Conservation (phyloP, 1,140 invertebrate species). For the Holcopasites calliopsidis region DNA sequence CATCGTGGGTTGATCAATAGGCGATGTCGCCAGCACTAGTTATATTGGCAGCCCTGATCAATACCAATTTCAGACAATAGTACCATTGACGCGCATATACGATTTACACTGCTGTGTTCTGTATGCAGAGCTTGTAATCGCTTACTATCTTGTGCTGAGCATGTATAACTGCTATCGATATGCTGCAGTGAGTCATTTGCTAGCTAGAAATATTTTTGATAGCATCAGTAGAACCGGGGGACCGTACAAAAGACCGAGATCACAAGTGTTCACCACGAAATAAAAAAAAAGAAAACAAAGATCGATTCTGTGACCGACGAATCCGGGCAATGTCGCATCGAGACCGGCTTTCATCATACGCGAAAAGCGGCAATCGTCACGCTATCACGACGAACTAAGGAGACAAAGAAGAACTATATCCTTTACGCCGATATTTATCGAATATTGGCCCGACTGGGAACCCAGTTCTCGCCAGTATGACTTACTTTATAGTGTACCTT, state of each 20-base stretch:
- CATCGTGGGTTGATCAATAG: neutral
- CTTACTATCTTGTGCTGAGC: neutral
- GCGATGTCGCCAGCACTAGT: neutral
- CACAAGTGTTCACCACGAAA: neutral
- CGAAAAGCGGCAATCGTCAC: slow-evolving; percentile 8
- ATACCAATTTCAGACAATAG: neutral
- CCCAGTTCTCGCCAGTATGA: slow-evolving; percentile 76
- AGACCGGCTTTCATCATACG: neutral
- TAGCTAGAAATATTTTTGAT: too few species aligned
- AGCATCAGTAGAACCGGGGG: too few species aligned
- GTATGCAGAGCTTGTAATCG: neutral
- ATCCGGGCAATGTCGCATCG: slow-evolving; percentile 21
- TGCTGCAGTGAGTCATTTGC: neutral
- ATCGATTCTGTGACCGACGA: neutral
- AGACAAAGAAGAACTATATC: slow-evolving; percentile 35
- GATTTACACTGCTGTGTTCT: neutral
- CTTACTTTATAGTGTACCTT: slow-evolving; percentile 53
- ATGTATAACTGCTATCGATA: neutral
- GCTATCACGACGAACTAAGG: slow-evolving; percentile 17
- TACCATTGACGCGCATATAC: neutral
- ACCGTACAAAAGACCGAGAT: neutral
- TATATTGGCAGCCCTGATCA: neutral
- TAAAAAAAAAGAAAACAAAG: neutral
- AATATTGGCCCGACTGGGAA: slow-evolving; percentile 78
- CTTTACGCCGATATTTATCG: slow-evolving; percentile 78